Conservation (phyloP, 1,140 invertebrate genomes). For the Drosophila equinoxialis region DNA sequence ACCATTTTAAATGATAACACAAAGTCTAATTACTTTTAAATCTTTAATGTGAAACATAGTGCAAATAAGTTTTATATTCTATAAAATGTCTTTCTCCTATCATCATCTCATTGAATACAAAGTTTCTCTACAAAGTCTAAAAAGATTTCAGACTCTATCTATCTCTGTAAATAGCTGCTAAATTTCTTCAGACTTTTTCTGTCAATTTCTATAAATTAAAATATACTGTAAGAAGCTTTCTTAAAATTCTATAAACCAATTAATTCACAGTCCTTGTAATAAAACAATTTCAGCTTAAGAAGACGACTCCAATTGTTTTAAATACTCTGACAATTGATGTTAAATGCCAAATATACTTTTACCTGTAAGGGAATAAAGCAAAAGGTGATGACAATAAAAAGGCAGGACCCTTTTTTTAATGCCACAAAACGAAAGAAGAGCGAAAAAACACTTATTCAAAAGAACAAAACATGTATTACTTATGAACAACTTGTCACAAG, state of each 20-base stretch:
- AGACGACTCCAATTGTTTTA: not conserved
- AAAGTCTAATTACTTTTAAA: no score
- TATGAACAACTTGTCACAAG: conserved; percentile 60
- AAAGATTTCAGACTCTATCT: no score
- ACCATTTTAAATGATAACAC: no score
- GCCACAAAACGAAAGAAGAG: conserved; percentile 4
- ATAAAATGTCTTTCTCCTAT: no score
- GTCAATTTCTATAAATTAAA: no score
- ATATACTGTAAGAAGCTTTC: not conserved
- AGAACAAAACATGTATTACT: conserved; percentile 49
- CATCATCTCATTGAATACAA: no score
- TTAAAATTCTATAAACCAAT: not conserved
- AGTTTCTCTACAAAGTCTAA: no score
- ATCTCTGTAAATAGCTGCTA: no score
- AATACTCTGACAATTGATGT: not conserved
- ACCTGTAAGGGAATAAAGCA: conserved; percentile 9
- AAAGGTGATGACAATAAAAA: conserved; percentile 14
- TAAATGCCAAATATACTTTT: conserved; percentile 6
- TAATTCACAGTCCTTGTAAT: not conserved
- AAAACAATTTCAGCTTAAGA: conserved; percentile 5
- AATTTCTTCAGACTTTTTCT: no score
- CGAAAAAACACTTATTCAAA: conserved; percentile 29
- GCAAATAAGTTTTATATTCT: no score
- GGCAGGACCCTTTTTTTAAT: conserved; percentile 7
- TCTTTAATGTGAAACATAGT: no score